These are phyloP conservation scores for Chrysemys picta DNA, from an alignment of 2,113 vertebrate genomes.

Conservation along the genomic window DNA sequence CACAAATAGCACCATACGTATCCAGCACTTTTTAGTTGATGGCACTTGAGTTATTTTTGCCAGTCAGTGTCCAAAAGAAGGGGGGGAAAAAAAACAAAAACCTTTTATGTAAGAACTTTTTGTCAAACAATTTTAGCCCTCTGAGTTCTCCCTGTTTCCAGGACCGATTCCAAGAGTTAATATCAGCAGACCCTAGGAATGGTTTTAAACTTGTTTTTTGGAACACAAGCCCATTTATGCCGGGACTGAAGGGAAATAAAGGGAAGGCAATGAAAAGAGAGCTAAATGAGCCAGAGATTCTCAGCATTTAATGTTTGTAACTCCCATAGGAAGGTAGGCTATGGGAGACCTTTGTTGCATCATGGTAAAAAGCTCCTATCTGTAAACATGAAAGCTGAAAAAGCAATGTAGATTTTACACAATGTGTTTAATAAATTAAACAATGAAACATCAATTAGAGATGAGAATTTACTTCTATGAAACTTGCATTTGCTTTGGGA, in stretches of 20 bases:
- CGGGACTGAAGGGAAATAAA: constrained; percentile 32
- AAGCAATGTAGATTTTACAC: constrained; percentile 81
- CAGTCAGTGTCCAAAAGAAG: constrained; percentile 64
- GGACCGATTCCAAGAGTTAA: constrained; percentile 42
- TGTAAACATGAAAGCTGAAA: constrained; percentile 80
- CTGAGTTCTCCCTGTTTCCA: constrained; percentile 74
- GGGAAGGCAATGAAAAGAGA: constrained; percentile 78
- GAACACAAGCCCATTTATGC: constrained; percentile 49
- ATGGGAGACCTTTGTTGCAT: constrained; percentile 66
- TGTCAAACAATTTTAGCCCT: constrained; percentile 69
- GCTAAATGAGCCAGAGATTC: constrained; percentile 74
- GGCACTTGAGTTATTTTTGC: constrained; percentile 75
- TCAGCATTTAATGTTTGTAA: constrained; percentile 72
- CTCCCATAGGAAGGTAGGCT: constrained; percentile 56
- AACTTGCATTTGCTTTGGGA: constrained; percentile 59
- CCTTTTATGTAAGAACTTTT: constrained; percentile 70
- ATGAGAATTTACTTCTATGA: constrained; percentile 60
- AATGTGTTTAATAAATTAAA: constrained; percentile 83
- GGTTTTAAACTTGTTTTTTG: constrained; percentile 43
- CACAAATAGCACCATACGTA: constrained; percentile 22
- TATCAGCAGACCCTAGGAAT: constrained; percentile 52
- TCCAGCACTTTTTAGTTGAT: constrained; percentile 72
- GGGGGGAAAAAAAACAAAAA: constrained; percentile 39
- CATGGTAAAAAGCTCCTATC: constrained; percentile 70
- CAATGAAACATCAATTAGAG: constrained; percentile 71